A percentile compares a stretch with the other conserved stretches of the same genome.
Conservation (phyloP, 2,113 vertebrate species). For the Otocyon megalotis region DNA sequence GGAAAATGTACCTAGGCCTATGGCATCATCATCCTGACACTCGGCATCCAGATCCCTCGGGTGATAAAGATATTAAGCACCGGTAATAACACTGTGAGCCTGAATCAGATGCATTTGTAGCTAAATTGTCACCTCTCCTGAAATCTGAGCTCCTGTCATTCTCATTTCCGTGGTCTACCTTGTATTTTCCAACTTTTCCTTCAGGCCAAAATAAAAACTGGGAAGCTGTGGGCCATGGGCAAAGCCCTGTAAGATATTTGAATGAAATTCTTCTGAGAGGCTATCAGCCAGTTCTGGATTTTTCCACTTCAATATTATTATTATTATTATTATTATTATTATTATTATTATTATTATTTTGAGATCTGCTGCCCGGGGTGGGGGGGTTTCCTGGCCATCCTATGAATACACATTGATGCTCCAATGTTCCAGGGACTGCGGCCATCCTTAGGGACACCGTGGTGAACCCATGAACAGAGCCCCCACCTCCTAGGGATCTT, state of each 20-base stretch:
- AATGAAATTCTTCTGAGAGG: neutral
- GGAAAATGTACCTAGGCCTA: neutral
- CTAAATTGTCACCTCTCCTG: neutral
- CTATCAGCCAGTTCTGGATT: neutral
- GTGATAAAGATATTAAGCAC: fast-evolving
- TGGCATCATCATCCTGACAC: neutral
- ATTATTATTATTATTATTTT: too few relatives aligned
- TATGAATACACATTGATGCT: too few relatives aligned
- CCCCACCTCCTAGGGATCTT: neutral
- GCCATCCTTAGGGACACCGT: neutral
- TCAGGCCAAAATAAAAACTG: neutral
- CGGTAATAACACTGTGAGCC: fast-evolving
- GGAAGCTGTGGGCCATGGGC: neutral
- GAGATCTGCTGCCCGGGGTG: neutral
- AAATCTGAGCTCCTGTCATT: fast-evolving
- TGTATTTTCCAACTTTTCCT: neutral
- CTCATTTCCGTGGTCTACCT: neutral
- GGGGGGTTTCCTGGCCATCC: neutral
- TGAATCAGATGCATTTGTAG: fast-evolving
- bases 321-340: too few relatives aligned
- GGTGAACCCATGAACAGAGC: neutral
- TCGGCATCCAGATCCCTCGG: neutral
- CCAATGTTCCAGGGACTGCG: neutral
- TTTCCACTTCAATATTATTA: neutral
- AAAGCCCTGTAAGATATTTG: fast-evolving